These are phyloP conservation scores for Enteromius mattozi DNA, from an alignment of 2,797 vertebrate species.

Conservation along the genomic window DNA sequence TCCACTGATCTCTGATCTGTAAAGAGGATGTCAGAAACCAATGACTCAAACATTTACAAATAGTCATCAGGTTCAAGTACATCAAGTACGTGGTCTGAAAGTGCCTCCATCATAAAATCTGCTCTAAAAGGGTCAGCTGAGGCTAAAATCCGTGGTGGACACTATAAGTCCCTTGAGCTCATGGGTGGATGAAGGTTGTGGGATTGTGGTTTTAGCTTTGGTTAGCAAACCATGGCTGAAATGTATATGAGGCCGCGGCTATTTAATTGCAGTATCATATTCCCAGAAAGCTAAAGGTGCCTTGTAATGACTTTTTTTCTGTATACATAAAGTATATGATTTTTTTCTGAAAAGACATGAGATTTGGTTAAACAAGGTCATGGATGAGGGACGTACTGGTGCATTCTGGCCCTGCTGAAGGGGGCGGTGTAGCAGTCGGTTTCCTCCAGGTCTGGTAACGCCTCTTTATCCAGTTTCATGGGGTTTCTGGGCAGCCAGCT, in stretches of 20 bases:
- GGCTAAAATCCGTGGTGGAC: background rate
- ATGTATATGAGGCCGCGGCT: background rate
- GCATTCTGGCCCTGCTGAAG: slow-evolving; percentile 95
- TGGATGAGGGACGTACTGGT: slow-evolving; percentile 83
- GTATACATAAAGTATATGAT: background rate
- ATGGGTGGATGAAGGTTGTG: background rate
- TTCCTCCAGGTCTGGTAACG: slow-evolving; percentile 93
- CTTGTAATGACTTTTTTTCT: background rate
- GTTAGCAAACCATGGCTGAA: background rate
- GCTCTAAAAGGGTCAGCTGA: background rate
- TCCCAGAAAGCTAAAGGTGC: background rate
- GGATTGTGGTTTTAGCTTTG: background rate
- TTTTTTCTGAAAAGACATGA: background rate
- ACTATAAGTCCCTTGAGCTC: background rate
- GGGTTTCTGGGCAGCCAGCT: slow-evolving; percentile 96
- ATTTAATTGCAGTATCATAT: slow-evolving; percentile 1
- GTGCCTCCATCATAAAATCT: slow-evolving; percentile 1
- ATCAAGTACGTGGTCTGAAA: background rate
- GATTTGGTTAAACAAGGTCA: background rate
- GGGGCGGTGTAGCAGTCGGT: slow-evolving; percentile 97
- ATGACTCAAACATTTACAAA: background rate
- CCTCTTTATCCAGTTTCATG: slow-evolving; percentile 98
- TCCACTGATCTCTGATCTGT: slow-evolving; percentile 9
- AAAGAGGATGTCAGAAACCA: slow-evolving; percentile 16
- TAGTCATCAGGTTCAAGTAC: slow-evolving; percentile 26